These are phyloP conservation scores for Hephaestus fuliginosus DNA, from an alignment of 2,797 vertebrate genomes.

Conservation along the genomic window DNA sequence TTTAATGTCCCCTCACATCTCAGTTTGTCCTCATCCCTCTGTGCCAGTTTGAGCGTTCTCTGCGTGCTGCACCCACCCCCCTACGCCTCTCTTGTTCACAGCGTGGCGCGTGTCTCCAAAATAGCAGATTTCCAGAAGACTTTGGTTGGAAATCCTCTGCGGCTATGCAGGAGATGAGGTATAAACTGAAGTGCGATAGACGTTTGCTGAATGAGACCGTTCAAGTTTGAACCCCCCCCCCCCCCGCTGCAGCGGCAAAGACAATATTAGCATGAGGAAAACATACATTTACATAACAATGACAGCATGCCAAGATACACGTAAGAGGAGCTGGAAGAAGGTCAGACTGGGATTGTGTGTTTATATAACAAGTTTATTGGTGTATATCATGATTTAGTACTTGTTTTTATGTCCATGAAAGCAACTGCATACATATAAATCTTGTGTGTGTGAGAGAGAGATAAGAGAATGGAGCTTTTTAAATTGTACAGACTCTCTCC, in stretches of 20 bases:
- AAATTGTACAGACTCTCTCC: background rate
- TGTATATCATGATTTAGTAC: conserved; percentile 24
- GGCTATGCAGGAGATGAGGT: conserved; percentile 44
- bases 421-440: conserved; percentile 1
- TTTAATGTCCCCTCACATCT: conserved; percentile 59
- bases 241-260: conserved; percentile 45
- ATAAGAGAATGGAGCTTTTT: conserved; percentile 4
- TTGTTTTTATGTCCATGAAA: background rate
- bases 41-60: conserved; percentile 31
- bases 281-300: conserved; percentile 62
- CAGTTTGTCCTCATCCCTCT: conserved; percentile 34
- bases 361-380: conserved; percentile 20
- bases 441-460: background rate
- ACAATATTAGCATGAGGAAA: conserved; percentile 60
- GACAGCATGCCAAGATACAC: conserved; percentile 36
- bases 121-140: conserved; percentile 52
- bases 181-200: conserved; percentile 49
- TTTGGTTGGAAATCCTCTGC: conserved; percentile 50
- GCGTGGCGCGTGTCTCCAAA: conserved; percentile 50
- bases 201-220: conserved; percentile 35
- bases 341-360: conserved; percentile 43
- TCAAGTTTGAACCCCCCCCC: conserved; percentile 38
- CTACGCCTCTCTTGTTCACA: conserved; percentile 54
- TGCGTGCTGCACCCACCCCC: conserved; percentile 29
- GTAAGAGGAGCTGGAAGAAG: conserved; percentile 33